Base-by-base conservation (phyloP, 1,140 invertebrate genomes). In the Drosophila prosaltans region DNA sequence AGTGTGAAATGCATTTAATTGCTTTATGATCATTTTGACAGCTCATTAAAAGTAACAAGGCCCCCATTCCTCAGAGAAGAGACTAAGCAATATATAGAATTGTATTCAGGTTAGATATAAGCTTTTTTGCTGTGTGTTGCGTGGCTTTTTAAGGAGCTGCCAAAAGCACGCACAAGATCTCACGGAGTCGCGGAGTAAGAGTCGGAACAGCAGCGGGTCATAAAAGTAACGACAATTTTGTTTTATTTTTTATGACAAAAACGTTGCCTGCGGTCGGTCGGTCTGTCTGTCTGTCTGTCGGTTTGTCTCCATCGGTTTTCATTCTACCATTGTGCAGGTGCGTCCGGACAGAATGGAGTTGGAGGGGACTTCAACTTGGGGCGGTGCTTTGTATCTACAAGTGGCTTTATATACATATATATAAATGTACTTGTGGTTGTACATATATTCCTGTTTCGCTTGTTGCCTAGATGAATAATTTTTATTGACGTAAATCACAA, bases 1-100 rank as follows among this genome's bases (percentile, higher is more conserved):
- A 21, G 73, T 70, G 80, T 77, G 74, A 89, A 80, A 80, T 83
- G 70, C 83, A 77, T 89, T 89, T 89, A 89, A 89, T 89, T 89
- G 84, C 69, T 89, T 89, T 89, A 89, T 89, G 85, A 90, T 84
- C 72, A 89, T 80, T 89, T 82, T 81, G 84, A 89, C 84, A 89
- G 84, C 71, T 76, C 81, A 89, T 89, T 81, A 81, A 89, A 88
- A 69, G 69, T 68, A 73, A 75, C 63, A 45, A 72, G 45, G 21
- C 45, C 24, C 40, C 32, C 28, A 30, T 36, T 0, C 32, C 32
- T 36, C 32, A 36, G 6, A 3, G 6, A 36, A 36, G 6, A 6
- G 6, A 6, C 3, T 1, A 36, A 36, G 41, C 67, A 65, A 55
- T 24, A 51, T 36, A 60, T 69, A 72, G 39, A 59, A 39, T 43